Conservation (phyloP, 1,140 invertebrate genomes). For the Micrasema longulum region DNA sequence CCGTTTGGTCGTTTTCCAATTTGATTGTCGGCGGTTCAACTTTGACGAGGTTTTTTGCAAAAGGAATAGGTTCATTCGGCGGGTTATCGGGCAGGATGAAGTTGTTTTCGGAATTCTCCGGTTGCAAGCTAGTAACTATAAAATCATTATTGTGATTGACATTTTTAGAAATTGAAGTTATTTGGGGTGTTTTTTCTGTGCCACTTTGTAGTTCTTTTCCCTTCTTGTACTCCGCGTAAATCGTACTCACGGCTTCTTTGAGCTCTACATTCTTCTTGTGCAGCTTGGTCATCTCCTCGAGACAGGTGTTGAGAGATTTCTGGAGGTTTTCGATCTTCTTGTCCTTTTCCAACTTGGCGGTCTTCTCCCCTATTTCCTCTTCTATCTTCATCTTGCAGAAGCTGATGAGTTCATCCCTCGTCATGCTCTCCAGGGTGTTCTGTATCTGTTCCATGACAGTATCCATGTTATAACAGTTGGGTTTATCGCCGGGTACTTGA, state of each 20-base stretch:
- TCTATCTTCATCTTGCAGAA: constrained; percentile 18
- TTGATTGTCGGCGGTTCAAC: neutral
- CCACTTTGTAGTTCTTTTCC: neutral
- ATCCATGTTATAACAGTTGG: too few species aligned
- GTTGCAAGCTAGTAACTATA: too few species aligned
- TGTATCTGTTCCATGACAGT: constrained; percentile 8
- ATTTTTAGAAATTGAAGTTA: neutral
- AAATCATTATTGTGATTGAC: neutral
- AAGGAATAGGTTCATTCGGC: neutral
- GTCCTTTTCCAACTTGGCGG: neutral
- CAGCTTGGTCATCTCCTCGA: neutral
- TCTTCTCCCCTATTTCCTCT: neutral
- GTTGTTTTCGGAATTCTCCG: too few species aligned
- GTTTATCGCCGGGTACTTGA: too few species aligned
- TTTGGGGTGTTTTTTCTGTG: neutral
- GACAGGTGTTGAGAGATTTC: neutral
- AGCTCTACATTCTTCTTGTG: constrained; percentile 6
- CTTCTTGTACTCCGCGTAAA: constrained; percentile 13
- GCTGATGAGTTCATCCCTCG: neutral
- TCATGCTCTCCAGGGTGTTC: neutral
- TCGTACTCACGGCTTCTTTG: neutral
- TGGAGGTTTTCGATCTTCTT: neutral
- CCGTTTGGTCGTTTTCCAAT: neutral
- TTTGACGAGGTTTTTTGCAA: neutral
- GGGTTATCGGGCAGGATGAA: constrained; percentile 14